Percentiles rank a stretch among this genome's conserved stretches.
phyloP scores from a whole-genome alignment of 2,113 vertebrate genomes.

The Carassius gibelio region DNA sequence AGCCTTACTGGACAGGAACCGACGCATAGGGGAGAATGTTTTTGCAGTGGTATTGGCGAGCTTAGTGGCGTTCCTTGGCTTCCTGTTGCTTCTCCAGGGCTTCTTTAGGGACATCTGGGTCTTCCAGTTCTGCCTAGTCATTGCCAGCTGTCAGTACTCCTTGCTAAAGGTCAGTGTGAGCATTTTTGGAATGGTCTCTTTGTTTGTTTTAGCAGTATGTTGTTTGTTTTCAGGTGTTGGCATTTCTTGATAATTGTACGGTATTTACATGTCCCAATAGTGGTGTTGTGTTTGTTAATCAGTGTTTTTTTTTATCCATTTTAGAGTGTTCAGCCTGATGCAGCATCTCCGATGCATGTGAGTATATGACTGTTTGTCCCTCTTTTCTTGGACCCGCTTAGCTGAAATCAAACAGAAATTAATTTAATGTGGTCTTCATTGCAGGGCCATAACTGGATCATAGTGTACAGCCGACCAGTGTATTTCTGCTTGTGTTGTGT shows the following conservation, averaged over 20 bases:
- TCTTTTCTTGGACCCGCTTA: background rate
- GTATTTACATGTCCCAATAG: background rate
- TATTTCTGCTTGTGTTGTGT: slow-evolving; percentile 80
- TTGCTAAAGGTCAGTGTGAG: slow-evolving; percentile 74
- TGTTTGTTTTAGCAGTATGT: background rate
- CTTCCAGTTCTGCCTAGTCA: slow-evolving; percentile 82
- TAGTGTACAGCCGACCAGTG: slow-evolving; percentile 79
- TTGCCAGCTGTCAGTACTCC: slow-evolving; percentile 82
- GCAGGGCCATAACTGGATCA: slow-evolving; percentile 83
- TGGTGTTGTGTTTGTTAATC: background rate
- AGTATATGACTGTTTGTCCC: slow-evolving; percentile 63
- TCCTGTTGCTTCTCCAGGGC: slow-evolving; percentile 76
- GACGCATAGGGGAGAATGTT: slow-evolving; percentile 74
- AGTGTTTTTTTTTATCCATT: slow-evolving; percentile 42
- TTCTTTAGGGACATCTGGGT: slow-evolving; percentile 83
- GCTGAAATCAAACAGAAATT: background rate
- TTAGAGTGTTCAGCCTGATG: slow-evolving; percentile 89
- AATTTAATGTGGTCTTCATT: background rate
- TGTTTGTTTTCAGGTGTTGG: background rate
- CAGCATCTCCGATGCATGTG: slow-evolving; percentile 91
- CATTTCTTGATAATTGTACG: background rate
- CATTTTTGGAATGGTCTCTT: background rate
- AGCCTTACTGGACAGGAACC: slow-evolving; percentile 78
- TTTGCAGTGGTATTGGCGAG: slow-evolving; percentile 75
- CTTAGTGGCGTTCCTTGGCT: slow-evolving; percentile 79